A percentile compares a stretch with the other conserved stretches of the same genome.
Conservation (phyloP, 2,113 vertebrate species). For the Aldabrachelys gigantea region DNA sequence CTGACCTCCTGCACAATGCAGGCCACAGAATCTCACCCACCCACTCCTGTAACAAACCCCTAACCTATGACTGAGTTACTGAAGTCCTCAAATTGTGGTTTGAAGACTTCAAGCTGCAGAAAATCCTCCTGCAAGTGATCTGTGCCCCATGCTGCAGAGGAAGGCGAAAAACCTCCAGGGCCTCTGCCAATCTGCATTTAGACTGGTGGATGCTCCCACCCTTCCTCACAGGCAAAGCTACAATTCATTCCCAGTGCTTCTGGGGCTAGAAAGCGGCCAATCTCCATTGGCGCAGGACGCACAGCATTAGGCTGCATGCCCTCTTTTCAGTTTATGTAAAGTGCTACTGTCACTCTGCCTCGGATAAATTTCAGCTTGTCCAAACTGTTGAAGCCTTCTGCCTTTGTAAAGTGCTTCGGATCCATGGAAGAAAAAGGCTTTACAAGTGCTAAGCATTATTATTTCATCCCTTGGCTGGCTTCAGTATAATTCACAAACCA, state of each 20-base stretch:
- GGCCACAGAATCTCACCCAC: no score
- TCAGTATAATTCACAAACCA: background rate
- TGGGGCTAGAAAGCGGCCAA: background rate
- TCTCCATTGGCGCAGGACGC: background rate
- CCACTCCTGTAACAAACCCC: no score
- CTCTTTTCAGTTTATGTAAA: background rate
- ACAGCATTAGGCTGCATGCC: background rate
- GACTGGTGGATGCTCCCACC: background rate
- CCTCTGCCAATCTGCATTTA: background rate
- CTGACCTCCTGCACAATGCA: no score
- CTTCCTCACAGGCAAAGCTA: background rate
- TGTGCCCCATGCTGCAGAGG: no score
- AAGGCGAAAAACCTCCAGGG: no score
- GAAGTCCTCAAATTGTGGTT: no score
- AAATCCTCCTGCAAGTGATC: no score
- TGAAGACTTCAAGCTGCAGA: no score
- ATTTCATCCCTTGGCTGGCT: background rate
- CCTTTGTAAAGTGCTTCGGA: rapidly evolving
- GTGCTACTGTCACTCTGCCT: background rate
- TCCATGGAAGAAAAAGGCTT: background rate
- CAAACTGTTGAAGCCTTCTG: background rate
- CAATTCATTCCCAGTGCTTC: background rate
- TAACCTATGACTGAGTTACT: no score
- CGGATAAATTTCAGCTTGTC: rapidly evolving
- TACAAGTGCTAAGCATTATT: background rate